These are phyloP conservation scores for Aethes cnicana DNA, from an alignment of 2,888 invertebrate genomes.

Conservation along the genomic window DNA sequence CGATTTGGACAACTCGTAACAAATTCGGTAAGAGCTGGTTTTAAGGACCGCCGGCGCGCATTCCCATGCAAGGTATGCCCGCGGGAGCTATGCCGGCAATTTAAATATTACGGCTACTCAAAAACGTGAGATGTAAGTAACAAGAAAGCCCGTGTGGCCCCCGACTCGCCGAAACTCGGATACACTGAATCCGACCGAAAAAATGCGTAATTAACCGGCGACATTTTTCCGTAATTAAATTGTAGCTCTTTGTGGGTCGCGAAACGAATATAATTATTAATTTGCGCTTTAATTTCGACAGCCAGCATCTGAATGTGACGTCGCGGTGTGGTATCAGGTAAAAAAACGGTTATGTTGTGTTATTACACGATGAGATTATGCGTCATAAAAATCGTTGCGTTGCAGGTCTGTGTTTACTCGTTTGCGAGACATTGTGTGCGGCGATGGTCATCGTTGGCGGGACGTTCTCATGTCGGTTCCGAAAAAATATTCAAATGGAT, in stretches of 20 bases:
- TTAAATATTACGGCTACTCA: constrained; percentile 81
- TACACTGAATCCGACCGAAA: constrained; percentile 68
- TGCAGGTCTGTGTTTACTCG: constrained; percentile 37
- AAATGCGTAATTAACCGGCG: constrained; percentile 64
- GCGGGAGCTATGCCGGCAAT: constrained; percentile 78
- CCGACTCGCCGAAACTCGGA: constrained; percentile 63
- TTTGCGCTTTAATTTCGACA: constrained; percentile 61
- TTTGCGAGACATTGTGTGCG: constrained; percentile 42
- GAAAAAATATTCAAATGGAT: constrained; percentile 80
- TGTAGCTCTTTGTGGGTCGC: constrained; percentile 62
- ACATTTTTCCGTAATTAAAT: constrained; percentile 78
- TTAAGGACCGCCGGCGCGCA: constrained; percentile 73
- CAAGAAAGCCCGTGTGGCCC: constrained; percentile 76
- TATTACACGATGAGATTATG: constrained; percentile 64
- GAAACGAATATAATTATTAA: constrained; percentile 65
- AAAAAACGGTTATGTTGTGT: constrained; percentile 55
- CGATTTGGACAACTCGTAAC: constrained; percentile 66
- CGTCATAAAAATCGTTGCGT: constrained; percentile 66
- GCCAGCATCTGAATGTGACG: constrained; percentile 54
- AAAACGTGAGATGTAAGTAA: constrained; percentile 80
- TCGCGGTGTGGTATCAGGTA: constrained; percentile 57
- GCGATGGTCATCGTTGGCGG: constrained; percentile 42
- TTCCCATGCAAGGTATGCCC: constrained; percentile 81
- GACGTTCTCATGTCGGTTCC: constrained; percentile 72
- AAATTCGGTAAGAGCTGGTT: constrained; percentile 79